Base-by-base conservation (phyloP, 2,797 vertebrate species). In the Hirundo rustica region DNA sequence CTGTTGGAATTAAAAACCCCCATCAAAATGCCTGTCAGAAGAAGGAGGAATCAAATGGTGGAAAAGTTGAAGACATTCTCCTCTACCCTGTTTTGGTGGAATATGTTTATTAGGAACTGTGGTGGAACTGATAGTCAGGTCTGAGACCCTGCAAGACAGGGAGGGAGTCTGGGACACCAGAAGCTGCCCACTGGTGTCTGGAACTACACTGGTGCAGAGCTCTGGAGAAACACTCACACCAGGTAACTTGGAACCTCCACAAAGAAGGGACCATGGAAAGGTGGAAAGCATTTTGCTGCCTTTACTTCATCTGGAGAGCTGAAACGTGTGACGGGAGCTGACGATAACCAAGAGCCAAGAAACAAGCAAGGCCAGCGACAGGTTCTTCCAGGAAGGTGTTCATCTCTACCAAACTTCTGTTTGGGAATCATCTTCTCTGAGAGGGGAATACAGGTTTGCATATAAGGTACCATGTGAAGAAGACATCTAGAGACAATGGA, bases 291-390 rank as follows among this genome's bases (percentile, higher is more conserved):
- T 68, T 84, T 86, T 81, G 47, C 23, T 85, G 53, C 38, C 40
- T 74, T 87, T 78, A 48, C 44, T 92, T 94, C n/a, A 26, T 32
- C 32, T 36, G 22, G 6, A 51, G 23, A 84, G 21, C 1, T 73
- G 29, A 22, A 50, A 75, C 0, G 0, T 1, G 3, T 53, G 32
- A 70, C 36, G 16, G 30, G 45, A 79, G 25, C 19, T 51, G n/a
- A 93, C 68, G 48, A 79, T 25, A 92, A 90, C 27, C 38, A 65
- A 70, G 16, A 71, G 21, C 2, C 18, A 66, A 86, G 51, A 93
- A 92, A 92, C 4, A 3, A 68, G 11, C 19, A 77, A 77, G 32
- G 34, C 38, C 68, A 76, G 26, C 0, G 3, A 79, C 32, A 77
- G 8, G 32, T 45, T 92, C 20, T 85, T 48, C 34, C 57, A 61